These are phyloP conservation scores for Campylomormyrus numenius DNA, from an alignment of 2,113 vertebrate genomes.

Conservation along the genomic window DNA sequence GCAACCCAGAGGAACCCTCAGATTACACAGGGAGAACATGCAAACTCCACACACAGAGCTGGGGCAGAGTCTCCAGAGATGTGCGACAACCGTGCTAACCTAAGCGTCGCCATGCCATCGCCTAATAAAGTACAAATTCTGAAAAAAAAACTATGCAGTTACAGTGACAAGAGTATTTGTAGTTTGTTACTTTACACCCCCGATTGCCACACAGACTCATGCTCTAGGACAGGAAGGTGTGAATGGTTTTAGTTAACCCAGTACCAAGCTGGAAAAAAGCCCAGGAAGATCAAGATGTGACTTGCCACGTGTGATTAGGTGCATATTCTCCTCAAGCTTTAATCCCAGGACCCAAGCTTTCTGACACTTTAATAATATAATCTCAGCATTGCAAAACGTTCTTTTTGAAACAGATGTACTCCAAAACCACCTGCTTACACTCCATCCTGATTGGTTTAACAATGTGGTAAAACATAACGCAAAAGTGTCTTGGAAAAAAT, in stretches of 20 bases:
- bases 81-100: background rate
- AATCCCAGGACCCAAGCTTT: constrained; percentile 23
- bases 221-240: background rate
- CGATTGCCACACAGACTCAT: background rate
- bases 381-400: constrained; percentile 35
- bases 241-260: background rate
- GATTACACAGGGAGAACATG: background rate
- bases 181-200: background rate
- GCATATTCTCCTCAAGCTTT: background rate
- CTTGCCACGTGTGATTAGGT: background rate
- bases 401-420: background rate
- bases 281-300: background rate
- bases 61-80: background rate
- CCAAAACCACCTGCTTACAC: constrained; percentile 42
- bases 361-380: constrained; percentile 27
- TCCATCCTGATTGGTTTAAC: constrained; percentile 41
- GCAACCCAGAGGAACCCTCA: background rate
- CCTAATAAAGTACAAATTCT: background rate
- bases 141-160: background rate
- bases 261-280: background rate
- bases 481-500: background rate
- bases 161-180: background rate
- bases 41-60: background rate
- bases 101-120: background rate
- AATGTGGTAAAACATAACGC: constrained; percentile 24